A percentile compares a stretch with the other conserved stretches of the same genome.
Conservation (phyloP, 1,140 invertebrate species). For the Cotesia chilonis region DNA sequence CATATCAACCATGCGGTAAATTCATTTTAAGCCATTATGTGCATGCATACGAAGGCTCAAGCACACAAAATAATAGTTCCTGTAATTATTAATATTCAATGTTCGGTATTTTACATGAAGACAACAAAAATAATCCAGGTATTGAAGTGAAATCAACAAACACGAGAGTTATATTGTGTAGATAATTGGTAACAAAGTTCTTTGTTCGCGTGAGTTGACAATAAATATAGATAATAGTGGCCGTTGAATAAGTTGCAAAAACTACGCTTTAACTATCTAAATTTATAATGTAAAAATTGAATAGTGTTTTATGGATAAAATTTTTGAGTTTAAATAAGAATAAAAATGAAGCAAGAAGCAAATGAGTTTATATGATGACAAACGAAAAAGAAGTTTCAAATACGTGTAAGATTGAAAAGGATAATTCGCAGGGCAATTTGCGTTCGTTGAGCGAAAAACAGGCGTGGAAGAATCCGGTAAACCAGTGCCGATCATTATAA, state of each 20-base stretch:
- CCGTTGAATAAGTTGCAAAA: conserved; percentile 10
- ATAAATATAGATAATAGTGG: not conserved
- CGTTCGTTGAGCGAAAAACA: conserved; percentile 34
- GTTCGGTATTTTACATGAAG: not conserved
- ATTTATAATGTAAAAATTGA: conserved; percentile 27
- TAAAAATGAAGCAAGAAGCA: not conserved
- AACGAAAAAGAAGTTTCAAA: not conserved
- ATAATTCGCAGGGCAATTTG: conserved; percentile 33
- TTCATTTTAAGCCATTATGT: no score
- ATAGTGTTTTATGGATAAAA: conserved; percentile 7
- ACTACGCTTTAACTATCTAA: conserved; percentile 22
- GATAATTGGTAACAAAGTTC: conserved; percentile 24
- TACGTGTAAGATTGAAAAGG: conserved; percentile 11
- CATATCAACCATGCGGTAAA: no score
- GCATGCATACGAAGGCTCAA: no score
- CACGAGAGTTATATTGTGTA: conserved; percentile 21
- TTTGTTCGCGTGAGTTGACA: conserved; percentile 17
- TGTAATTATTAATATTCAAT: conserved; percentile 30
- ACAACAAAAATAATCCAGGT: conserved; percentile 22
- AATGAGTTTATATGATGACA: conserved; percentile 4
- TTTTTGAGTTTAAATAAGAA: not conserved
- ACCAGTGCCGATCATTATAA: conserved; percentile 35
- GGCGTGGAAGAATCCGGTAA: conserved; percentile 35
- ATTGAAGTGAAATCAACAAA: conserved; percentile 13
- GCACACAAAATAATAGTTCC: not conserved